phyloP scores from a whole-genome alignment of 2,797 vertebrate species.

The Sebastes nivosus region DNA sequence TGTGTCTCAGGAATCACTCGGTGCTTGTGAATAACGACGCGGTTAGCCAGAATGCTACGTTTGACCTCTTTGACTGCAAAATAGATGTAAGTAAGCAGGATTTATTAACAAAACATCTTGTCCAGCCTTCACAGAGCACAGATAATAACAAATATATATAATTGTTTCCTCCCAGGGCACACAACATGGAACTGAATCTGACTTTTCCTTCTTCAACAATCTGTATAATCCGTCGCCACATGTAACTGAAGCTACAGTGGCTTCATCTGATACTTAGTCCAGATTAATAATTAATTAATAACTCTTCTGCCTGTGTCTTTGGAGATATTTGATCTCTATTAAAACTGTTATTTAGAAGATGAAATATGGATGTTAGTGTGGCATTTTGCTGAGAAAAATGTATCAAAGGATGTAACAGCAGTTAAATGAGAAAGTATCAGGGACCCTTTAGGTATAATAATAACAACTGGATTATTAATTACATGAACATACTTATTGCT shows the following conservation, averaged over 20 bases:
- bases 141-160: background rate
- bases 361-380: background rate
- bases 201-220: constrained; percentile 57
- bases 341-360: background rate
- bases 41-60: background rate
- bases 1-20: constrained; percentile 36
- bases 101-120: background rate
- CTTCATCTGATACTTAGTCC: constrained; percentile 40
- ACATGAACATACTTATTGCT: background rate
- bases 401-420: background rate
- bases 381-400: background rate
- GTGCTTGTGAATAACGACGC: background rate
- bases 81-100: constrained; percentile 52
- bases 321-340: background rate
- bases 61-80: constrained; percentile 37
- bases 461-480: background rate
- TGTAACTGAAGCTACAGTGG: accelerated
- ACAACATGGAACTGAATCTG: constrained; percentile 6
- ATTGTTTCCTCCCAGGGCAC: constrained; percentile 43
- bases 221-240: constrained; percentile 30
- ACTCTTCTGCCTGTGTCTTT: background rate
- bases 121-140: background rate
- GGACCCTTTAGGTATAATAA: background rate
- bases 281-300: background rate
- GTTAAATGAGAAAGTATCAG: background rate